These are phyloP conservation scores for Thumatha senex DNA, from an alignment of 2,888 invertebrate species.

Conservation along the genomic window DNA sequence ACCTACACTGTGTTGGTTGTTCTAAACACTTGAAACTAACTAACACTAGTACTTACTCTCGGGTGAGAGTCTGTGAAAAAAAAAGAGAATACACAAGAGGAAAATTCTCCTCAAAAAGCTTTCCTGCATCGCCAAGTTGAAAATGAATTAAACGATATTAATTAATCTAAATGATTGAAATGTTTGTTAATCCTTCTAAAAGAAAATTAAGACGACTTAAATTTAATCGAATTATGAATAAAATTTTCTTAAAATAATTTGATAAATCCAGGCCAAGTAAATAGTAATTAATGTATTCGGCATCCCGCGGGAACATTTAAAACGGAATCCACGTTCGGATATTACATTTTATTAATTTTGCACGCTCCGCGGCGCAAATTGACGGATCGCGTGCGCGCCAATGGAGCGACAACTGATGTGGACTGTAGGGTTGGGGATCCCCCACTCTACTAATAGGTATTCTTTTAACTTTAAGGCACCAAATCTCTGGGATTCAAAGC, in stretches of 20 bases:
- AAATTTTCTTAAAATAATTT: not conserved
- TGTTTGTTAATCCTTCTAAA: no score
- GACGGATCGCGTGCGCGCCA: slow-evolving; percentile 31
- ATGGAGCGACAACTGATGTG: slow-evolving; percentile 17
- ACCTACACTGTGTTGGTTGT: no score
- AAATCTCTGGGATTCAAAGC: no score
- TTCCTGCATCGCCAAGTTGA: no score
- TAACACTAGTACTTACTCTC: no score
- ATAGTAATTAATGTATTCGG: slow-evolving; percentile 23
- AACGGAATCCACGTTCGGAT: slow-evolving; percentile 28
- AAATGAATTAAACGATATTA: no score
- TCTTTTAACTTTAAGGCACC: not conserved
- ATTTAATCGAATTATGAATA: not conserved
- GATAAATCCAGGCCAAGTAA: slow-evolving; percentile 14
- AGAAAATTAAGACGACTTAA: no score
- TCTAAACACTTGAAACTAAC: no score
- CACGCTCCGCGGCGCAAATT: slow-evolving; percentile 29
- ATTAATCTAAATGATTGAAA: no score
- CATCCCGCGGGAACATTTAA: slow-evolving; percentile 24
- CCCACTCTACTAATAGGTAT: not conserved
- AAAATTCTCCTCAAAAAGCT: no score
- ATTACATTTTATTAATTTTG: slow-evolving; percentile 44
- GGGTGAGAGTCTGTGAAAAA: no score
- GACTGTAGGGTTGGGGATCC: slow-evolving; percentile 17
- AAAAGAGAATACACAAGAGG: no score